Conservation (phyloP, 2,113 vertebrate genomes). For the Lepisosteus osseus region DNA sequence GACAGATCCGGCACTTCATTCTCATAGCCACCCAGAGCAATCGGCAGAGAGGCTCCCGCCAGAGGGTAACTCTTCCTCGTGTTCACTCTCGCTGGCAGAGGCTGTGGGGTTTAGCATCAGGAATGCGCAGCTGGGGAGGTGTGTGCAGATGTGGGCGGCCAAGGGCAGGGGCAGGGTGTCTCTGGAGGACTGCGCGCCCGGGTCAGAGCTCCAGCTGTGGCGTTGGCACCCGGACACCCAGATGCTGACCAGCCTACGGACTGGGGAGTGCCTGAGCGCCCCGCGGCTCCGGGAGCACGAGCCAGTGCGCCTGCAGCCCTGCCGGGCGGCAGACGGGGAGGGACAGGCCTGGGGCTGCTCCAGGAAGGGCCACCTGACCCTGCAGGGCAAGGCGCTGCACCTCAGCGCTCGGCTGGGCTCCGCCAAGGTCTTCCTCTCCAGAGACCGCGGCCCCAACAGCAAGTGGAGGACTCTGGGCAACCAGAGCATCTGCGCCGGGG, state of each 20-base stretch:
- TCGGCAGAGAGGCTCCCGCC: not conserved
- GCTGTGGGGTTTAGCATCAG: conserved; percentile 64
- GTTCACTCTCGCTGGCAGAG: conserved; percentile 34
- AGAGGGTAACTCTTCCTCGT: not conserved
- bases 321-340: conserved; percentile 36
- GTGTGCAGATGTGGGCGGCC: conserved; percentile 49
- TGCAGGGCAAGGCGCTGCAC: conserved; percentile 60
- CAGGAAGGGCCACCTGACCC: conserved; percentile 74
- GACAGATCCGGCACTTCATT: not conserved
- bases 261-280: conserved; percentile 63
- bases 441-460: conserved; percentile 60
- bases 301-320: conserved; percentile 59
- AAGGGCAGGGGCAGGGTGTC: conserved; percentile 31
- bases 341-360: conserved; percentile 76
- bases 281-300: conserved; percentile 38
- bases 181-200: conserved; percentile 53
- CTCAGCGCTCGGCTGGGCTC: conserved; percentile 60
- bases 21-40: not conserved
- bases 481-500: conserved; percentile 56
- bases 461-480: conserved; percentile 67
- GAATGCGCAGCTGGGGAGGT: conserved; percentile 68
- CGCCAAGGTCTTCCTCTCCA: conserved; percentile 67
- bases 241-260: conserved; percentile 55
- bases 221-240: conserved; percentile 50
- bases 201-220: conserved; percentile 61